Conservation (phyloP, 2,113 vertebrate species). For the Thalassarche chlororhynchos region DNA sequence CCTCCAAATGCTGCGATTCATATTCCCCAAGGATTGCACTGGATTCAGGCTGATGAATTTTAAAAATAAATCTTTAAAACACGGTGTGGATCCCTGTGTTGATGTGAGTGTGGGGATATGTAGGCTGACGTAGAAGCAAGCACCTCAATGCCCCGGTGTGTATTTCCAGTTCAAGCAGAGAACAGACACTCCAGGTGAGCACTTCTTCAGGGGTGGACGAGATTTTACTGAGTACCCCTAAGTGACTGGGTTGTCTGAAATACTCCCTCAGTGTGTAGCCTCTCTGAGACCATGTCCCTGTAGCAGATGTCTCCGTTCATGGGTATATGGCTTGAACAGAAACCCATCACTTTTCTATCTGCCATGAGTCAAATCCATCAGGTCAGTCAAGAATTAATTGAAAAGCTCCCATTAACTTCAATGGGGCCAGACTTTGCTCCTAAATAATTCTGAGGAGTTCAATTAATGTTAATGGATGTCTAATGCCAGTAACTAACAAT, state of each 20-base stretch:
- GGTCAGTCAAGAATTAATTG: constrained; percentile 58
- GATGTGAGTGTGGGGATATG: neutral
- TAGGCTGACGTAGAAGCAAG: neutral
- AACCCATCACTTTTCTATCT: neutral
- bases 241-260: neutral
- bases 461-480: constrained; percentile 61
- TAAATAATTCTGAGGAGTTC: constrained; percentile 67
- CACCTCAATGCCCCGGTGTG: neutral
- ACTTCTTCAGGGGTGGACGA: neutral
- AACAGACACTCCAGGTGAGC: neutral
- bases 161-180: neutral
- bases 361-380: neutral
- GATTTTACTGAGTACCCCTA: neutral
- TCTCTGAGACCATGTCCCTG: neutral
- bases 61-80: neutral
- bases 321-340: neutral
- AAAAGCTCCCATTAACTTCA: constrained; percentile 51
- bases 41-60: neutral
- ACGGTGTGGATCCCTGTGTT: neutral
- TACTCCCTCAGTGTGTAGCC: neutral
- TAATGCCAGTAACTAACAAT: constrained; percentile 52
- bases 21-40: neutral
- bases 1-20: neutral
- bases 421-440: constrained; percentile 38
- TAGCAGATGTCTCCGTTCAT: neutral